Conservation (phyloP, 2,113 vertebrate genomes). For the Peromyscus polionotus region DNA sequence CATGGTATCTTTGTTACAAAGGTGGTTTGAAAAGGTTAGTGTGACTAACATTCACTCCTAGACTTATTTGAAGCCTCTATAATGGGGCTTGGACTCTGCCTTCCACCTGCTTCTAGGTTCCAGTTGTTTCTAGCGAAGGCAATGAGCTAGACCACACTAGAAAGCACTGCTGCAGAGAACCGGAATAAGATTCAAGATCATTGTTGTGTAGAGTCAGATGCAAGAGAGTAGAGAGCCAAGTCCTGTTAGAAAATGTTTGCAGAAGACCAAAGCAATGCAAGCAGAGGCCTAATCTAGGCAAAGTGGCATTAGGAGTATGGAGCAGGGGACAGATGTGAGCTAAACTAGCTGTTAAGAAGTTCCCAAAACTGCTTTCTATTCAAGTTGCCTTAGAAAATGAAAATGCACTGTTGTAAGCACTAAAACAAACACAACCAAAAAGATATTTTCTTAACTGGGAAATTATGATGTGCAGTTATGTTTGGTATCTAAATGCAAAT, state of each 20-base stretch:
- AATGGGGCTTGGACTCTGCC: background rate
- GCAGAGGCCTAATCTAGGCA: background rate
- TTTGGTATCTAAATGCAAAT: conserved; percentile 84
- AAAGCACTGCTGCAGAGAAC: background rate
- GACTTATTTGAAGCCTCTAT: background rate
- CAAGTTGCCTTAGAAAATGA: conserved; percentile 78
- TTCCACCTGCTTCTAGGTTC: conserved; percentile 26
- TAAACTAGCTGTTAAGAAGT: conserved; percentile 72
- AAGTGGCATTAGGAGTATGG: background rate
- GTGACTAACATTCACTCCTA: background rate
- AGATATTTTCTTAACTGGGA: conserved; percentile 83
- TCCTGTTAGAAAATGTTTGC: conserved; percentile 33
- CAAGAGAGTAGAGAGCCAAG: background rate
- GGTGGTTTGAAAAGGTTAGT: background rate
- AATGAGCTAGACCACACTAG: background rate
- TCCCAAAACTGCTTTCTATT: conserved; percentile 70
- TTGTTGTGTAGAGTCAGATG: background rate
- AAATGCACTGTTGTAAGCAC: conserved; percentile 75
- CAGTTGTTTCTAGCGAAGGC: background rate
- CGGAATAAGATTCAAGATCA: background rate
- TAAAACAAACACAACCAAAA: conserved; percentile 83
- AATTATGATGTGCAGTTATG: conserved; percentile 79
- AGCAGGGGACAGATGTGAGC: conserved; percentile 77
- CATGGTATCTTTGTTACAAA: background rate
- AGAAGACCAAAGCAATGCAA: background rate